phyloP scores from a whole-genome alignment of 2,888 invertebrate species.

The Chloromyia formosa region DNA sequence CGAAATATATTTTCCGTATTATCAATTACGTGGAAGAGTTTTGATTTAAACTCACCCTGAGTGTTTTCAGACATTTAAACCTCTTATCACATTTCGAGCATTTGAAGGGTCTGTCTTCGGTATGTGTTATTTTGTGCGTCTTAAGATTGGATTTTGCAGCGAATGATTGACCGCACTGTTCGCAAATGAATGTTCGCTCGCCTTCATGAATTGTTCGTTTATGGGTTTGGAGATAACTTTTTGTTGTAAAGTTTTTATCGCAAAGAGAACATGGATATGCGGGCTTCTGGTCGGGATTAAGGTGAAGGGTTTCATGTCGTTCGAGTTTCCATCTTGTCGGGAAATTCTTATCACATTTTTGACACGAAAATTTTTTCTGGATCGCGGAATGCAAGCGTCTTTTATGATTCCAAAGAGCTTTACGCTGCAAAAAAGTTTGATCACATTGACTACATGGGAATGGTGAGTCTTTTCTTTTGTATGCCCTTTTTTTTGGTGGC shows the following conservation, averaged over 20 bases:
- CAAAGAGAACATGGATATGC: slow-evolving; percentile 51
- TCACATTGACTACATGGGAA: slow-evolving; percentile 40
- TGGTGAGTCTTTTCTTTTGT: slow-evolving; percentile 19
- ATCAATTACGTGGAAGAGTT: neutral
- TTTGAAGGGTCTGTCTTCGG: slow-evolving; percentile 64
- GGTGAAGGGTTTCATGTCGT: slow-evolving; percentile 49
- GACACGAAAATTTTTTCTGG: slow-evolving; percentile 43
- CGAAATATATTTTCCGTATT: neutral
- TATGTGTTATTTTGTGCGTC: slow-evolving; percentile 65
- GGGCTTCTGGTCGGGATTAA: slow-evolving; percentile 50
- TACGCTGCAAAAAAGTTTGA: slow-evolving; percentile 30
- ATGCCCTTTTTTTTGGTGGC: neutral
- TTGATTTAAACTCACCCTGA: slow-evolving; percentile 53
- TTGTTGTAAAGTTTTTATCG: slow-evolving; percentile 48
- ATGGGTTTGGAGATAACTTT: slow-evolving; percentile 44
- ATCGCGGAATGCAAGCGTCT: slow-evolving; percentile 3
- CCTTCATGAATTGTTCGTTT: slow-evolving; percentile 55
- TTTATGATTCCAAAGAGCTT: slow-evolving; percentile 16
- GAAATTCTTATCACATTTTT: slow-evolving; percentile 50
- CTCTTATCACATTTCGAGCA: slow-evolving; percentile 61
- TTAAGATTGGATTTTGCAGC: slow-evolving; percentile 65
- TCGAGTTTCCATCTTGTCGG: slow-evolving; percentile 48
- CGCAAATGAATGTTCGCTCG: slow-evolving; percentile 64
- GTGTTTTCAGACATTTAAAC: slow-evolving; percentile 60
- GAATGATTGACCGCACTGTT: slow-evolving; percentile 64